phyloP scores from a whole-genome alignment of 2,888 invertebrate species.

The Argynnis bischoffii region DNA sequence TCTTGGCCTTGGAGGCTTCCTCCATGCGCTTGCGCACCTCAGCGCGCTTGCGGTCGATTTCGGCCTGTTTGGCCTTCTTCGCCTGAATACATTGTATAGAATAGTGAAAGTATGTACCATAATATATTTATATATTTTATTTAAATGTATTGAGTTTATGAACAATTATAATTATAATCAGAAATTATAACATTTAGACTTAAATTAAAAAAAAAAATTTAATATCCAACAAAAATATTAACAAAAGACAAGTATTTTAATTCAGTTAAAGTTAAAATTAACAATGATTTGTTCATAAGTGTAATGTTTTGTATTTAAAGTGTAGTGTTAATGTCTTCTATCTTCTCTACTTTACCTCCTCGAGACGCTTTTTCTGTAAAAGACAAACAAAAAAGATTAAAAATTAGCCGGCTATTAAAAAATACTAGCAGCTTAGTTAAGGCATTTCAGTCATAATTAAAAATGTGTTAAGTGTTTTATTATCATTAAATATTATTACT shows the following conservation, averaged over 20 bases:
- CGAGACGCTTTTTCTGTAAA: conserved; percentile 90
- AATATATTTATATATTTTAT: too few species aligned
- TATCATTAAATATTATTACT: neutral
- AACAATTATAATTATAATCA: neutral
- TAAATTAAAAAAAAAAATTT: neutral
- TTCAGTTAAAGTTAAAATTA: neutral
- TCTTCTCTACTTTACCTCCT: conserved; percentile 84
- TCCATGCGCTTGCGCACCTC: conserved; percentile 99
- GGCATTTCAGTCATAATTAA: conserved; percentile 1
- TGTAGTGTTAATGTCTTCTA: conserved; percentile 27
- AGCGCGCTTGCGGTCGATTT: conserved; percentile 99
- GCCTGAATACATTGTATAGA: conserved; percentile 84
- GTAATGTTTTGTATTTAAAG: neutral
- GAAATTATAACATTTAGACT: neutral
- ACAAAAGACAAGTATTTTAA: neutral
- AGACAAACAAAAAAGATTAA: conserved; percentile 60
- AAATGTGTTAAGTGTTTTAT: conserved; percentile 4
- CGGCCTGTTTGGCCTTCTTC: conserved; percentile 98
- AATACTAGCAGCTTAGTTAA: conserved; percentile 13
- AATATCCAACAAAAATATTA: neutral
- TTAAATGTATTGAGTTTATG: neutral
- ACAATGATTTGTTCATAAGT: neutral
- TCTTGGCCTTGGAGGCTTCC: conserved; percentile 98
- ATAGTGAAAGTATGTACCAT: conserved; percentile 40
- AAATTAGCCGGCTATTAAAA: neutral